Percentiles rank a stretch among this genome's conserved stretches.
These are phyloP conservation scores for Tetragonula carbonaria DNA, from an alignment of 2,888 invertebrate species.

Conservation along the genomic window DNA sequence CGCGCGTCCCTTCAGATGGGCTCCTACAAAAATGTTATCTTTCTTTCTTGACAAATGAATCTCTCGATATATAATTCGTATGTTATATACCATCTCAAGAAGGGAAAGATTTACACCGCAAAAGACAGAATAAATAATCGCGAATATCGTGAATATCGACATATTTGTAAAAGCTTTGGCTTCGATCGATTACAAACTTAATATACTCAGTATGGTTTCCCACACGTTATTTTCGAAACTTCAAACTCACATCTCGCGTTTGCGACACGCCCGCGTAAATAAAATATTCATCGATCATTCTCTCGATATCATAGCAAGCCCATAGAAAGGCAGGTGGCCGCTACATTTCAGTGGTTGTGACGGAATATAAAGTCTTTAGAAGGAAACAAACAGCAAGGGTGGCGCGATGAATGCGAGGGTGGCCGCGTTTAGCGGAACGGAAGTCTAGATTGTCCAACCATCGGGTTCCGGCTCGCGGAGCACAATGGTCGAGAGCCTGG, in stretches of 20 bases:
- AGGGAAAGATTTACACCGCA: no score
- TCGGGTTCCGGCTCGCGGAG: constrained; percentile 50
- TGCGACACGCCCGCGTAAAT: neutral
- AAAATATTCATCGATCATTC: neutral
- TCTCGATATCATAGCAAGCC: neutral
- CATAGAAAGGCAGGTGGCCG: neutral
- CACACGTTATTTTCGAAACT: neutral
- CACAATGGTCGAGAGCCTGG: constrained; percentile 53
- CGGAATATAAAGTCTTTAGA: constrained; percentile 9
- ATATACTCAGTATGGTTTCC: neutral
- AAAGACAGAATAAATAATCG: neutral
- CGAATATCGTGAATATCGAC: neutral
- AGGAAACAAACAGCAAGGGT: constrained; percentile 7
- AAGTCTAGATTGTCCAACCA: constrained; percentile 58
- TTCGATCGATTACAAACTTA: no score
- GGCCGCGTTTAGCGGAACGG: constrained; percentile 58
- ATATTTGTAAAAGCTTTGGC: no score
- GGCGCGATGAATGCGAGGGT: constrained; percentile 3
- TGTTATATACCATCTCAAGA: no score
- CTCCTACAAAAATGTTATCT: no score
- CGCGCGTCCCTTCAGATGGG: neutral
- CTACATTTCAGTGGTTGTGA: constrained; percentile 2
- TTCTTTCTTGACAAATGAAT: no score
- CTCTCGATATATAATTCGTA: no score
- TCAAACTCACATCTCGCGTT: neutral